Base-by-base conservation (phyloP, 2,888 invertebrate genomes). In the Mythimna loreyi region DNA sequence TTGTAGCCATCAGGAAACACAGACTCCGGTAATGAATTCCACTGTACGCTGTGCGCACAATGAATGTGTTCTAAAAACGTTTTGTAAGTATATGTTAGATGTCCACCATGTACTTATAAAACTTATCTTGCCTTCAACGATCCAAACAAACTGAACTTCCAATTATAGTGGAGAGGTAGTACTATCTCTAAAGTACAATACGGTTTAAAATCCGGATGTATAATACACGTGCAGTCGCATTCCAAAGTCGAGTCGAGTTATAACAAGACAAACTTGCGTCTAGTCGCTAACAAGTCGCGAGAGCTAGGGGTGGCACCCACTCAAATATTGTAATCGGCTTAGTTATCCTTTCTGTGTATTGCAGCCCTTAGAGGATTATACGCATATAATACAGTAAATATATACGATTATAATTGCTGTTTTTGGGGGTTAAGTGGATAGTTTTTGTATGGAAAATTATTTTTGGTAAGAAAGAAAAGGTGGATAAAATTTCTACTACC, bases 211-310 rank as follows among this genome's bases (percentile, higher is more conserved):
- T 81, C 68, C 80, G 81, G 80, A 83, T 84, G 77, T 83, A 83
- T 71, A 81, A 4, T 80, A 86, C 85, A 81, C 82, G 80, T 83
- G 85, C 82, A 55, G 87, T 85, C 87, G 86, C 86, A 82, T 76
- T 63, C 71, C 62, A 33, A 64, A 69, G 73, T 77, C 70, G 69
- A 70, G 70, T 49, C 67, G 87, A 90, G 88, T 91, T 90, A 89
- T 92, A 92, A 92, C 92, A 91, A 92, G 92, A 87, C 90, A 90
- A 92, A 92, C 91, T 92, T 91, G 82, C 84, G 76, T 89, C 87
- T 87, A 86, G 84, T 81, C 85, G 84, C 90, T 92, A 92, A 91
- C 92, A 92, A 91, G 90, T 90, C 86, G 81, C 67, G 76, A 75
- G 81, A 85, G 85, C 86, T 87, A 83, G 83, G 86, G 86, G 81